Evolutionary conservation across 2,888 invertebrate genomes (phyloP).

Genomic region (Rotaria socialis): DNA sequence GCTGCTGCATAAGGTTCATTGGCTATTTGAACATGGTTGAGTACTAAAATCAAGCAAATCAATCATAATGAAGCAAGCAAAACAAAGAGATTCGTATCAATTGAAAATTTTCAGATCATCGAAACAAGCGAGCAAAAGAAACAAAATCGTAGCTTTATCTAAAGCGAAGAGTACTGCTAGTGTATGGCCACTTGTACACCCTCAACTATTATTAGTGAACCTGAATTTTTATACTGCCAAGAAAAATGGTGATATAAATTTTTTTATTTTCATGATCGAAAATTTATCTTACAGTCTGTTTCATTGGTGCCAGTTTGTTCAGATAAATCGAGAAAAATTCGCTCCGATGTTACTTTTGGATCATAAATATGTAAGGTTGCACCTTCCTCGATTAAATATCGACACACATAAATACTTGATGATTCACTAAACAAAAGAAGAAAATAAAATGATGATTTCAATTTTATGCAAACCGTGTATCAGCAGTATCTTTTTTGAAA

Average conservation of each 20-base stretch:
- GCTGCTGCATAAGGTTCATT: constrained; percentile 71
- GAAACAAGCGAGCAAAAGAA: too few relatives aligned
- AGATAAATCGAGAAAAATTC: constrained; percentile 22
- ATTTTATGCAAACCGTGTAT: constrained; percentile 65
- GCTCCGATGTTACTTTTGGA: constrained; percentile 71
- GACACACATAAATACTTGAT: constrained; percentile 86
- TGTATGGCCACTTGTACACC: too few relatives aligned
- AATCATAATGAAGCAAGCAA: too few relatives aligned
- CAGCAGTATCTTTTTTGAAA: constrained; percentile 97
- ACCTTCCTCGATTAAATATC: constrained; percentile 87
- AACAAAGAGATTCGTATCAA: too few relatives aligned
- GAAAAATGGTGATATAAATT: too few relatives aligned
- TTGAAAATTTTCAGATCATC: too few relatives aligned
- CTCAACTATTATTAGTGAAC: too few relatives aligned
- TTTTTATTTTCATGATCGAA: too few relatives aligned
- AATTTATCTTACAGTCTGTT: neutral
- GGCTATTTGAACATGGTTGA: neutral
- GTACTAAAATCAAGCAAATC: neutral
- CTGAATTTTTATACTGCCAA: too few relatives aligned
- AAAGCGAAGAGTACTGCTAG: too few relatives aligned
- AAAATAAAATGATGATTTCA: too few relatives aligned
- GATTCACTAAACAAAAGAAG: constrained; percentile 69
- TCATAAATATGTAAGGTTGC: constrained; percentile 90
- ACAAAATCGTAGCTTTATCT: too few relatives aligned
- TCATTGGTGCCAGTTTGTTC: neutral